Evolutionary conservation across 1,140 invertebrate genomes (phyloP).

Genomic region (Pseudachorutes palmiensis): DNA sequence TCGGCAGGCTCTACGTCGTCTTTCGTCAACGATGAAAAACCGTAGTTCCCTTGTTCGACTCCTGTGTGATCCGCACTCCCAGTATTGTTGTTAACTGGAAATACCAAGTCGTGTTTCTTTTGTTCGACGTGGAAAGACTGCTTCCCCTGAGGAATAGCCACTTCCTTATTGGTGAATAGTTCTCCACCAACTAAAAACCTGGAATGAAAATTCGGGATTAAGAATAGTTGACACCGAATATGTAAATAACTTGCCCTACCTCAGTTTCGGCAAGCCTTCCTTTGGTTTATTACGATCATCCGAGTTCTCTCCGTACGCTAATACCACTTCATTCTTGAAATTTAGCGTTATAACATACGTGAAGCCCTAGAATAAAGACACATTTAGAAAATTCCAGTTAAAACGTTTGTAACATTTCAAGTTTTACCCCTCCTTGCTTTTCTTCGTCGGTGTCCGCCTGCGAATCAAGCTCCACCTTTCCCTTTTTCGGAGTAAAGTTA

Average conservation of each 20-base stretch:
- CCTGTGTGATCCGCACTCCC: background rate
- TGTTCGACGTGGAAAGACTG: background rate
- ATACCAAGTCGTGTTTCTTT: background rate
- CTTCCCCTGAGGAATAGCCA: slow-evolving; percentile 1
- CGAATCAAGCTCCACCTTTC: no score
- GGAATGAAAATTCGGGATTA: background rate
- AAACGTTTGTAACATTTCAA: background rate
- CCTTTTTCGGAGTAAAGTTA: no score
- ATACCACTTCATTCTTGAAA: background rate
- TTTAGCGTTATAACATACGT: background rate
- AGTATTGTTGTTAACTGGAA: background rate
- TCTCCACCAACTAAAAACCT: background rate
- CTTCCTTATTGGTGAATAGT: background rate
- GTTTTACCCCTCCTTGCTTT: background rate
- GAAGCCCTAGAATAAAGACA: background rate
- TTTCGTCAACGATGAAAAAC: background rate
- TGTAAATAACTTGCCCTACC: background rate
- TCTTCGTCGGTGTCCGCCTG: background rate
- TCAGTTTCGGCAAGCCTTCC: slow-evolving; percentile 8
- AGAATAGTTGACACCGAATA: background rate
- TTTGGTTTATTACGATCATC: slow-evolving; percentile 12
- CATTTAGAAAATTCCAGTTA: background rate
- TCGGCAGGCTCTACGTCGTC: background rate
- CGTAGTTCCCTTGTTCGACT: background rate
- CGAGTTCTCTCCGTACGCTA: background rate